Base-by-base conservation (phyloP, 1,140 invertebrate genomes). In the Vanessa atalanta region DNA sequence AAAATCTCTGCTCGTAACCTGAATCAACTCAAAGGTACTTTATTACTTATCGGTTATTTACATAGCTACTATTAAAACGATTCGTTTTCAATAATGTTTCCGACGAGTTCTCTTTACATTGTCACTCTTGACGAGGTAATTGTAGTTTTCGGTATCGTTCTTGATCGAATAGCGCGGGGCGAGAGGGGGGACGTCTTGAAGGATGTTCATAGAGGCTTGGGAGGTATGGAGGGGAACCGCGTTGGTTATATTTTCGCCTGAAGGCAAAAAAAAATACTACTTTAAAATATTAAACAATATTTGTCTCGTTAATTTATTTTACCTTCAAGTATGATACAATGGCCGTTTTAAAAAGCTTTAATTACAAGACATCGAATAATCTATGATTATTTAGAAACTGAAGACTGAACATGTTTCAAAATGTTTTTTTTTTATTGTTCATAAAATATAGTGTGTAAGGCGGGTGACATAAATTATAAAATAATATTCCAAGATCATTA, bases 1-100 rank as follows among this genome's bases (percentile, higher is more conserved):
- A 72, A 77, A 85, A 90, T 87, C 88, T 90, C 89, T 91, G 89
- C 87, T 88, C 87, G 79, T 71, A 84, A 79, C 78, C 77, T 63
- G 53, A 75, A 65, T 43, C 43, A 74, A 79, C 70, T 61, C 43
- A 66, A 72, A 69, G 55, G 68, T 79, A 72, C 37, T 61, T 75
- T 73, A 77, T 66, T 75, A 67, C 71, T 80, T 79, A 81, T 82
- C 81, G 79, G 70, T 84, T 75, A 77, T 76, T 82, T 78, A 80
- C 63, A 73, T 67, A 65, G 57, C 6, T 37, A 68, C 61, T 60
- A 65, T 16, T 43, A 51, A 57, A 12, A 13, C 5, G 13, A 66
- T 70, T 20, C 55, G n/a, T 50, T 26, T 50, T 71, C n/a, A 67
- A 63, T 70, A 43, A 76, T 74, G 66, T 72, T 53, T 73, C n/a